Percentiles rank a stretch among this genome's conserved stretches.
phyloP scores from a whole-genome alignment of 2,888 invertebrate genomes.

The Apamea sordens region DNA sequence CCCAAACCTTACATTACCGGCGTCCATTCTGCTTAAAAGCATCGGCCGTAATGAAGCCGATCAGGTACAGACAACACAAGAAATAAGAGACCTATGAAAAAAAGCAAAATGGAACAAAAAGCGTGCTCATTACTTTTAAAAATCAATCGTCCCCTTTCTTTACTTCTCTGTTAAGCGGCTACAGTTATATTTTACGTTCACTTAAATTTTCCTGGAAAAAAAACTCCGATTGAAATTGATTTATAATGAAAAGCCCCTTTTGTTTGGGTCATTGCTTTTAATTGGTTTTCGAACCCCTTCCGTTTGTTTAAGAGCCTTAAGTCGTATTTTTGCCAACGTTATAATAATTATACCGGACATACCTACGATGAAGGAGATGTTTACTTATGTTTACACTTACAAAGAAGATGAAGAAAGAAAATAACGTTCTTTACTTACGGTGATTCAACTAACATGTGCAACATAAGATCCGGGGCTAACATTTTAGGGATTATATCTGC shows the following conservation, averaged over 20 bases:
- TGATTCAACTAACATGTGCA: background rate
- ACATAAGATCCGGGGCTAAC: background rate
- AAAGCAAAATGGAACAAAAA: conserved; percentile 22
- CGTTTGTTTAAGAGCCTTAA: conserved; percentile 60
- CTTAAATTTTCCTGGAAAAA: conserved; percentile 41
- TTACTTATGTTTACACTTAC: background rate
- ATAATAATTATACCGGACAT: conserved; percentile 24
- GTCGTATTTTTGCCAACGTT: conserved; percentile 39
- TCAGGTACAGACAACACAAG: conserved; percentile 16
- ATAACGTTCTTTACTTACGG: background rate
- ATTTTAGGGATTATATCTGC: no score
- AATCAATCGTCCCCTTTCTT: conserved; percentile 41
- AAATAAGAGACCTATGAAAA: conserved; percentile 4
- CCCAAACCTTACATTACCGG: conserved; percentile 8
- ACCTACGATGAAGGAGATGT: background rate
- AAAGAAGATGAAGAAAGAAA: background rate
- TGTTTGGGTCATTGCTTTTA: conserved; percentile 66
- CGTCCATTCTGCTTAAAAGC: conserved; percentile 33
- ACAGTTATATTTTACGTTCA: conserved; percentile 54
- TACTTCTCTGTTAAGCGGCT: conserved; percentile 30
- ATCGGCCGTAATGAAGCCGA: conserved; percentile 9
- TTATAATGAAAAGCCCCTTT: conserved; percentile 63
- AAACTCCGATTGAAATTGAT: conserved; percentile 54
- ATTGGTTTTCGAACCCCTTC: conserved; percentile 63
- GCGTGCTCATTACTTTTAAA: conserved; percentile 17